Evolutionary conservation across 64 coral and sea anemone species (phyloP).

Genomic region (Pocillopora damicornis): DNA sequence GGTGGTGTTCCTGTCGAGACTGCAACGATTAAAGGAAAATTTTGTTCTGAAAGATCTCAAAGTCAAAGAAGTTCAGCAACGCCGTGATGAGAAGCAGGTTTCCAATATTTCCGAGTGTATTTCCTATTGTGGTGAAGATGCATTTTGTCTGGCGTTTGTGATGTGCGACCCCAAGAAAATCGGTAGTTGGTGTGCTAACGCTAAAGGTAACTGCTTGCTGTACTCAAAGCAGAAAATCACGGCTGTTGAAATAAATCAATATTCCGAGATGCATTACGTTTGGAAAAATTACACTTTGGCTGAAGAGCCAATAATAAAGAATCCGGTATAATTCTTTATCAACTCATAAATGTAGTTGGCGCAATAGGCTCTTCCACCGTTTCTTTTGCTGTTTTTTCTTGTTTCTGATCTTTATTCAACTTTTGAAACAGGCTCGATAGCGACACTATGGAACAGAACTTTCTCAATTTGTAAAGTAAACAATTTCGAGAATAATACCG

Average conservation of each 20-base stretch:
- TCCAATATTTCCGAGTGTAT: background rate
- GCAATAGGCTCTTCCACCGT: too few relatives aligned
- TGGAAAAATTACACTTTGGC: slow-evolving; percentile 25
- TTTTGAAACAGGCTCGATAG: too few relatives aligned
- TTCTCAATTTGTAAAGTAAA: too few relatives aligned
- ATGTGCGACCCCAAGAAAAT: background rate
- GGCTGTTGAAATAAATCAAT: slow-evolving; percentile 1
- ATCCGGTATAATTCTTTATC: too few relatives aligned
- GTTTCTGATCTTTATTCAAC: too few relatives aligned
- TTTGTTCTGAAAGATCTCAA: slow-evolving; percentile 14
- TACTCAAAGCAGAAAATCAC: slow-evolving; percentile 26
- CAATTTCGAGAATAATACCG: too few relatives aligned
- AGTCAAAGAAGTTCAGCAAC: slow-evolving; percentile 1
- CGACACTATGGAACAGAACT: too few relatives aligned
- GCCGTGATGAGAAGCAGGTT: background rate
- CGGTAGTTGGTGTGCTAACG: slow-evolving; percentile 26
- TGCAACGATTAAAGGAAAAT: slow-evolving; percentile 29
- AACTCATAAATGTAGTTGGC: too few relatives aligned
- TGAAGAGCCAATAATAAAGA: background rate
- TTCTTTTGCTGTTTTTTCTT: too few relatives aligned
- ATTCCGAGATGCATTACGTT: slow-evolving; percentile 23
- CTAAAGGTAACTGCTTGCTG: slow-evolving; percentile 27
- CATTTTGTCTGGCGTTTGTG: slow-evolving; percentile 36
- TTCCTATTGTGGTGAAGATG: background rate
- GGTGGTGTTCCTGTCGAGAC: slow-evolving; percentile 27